A percentile compares a stretch with the other conserved stretches of the same genome.
phyloP scores from a whole-genome alignment of 2,113 vertebrate genomes.

The Dascyllus trimaculatus region DNA sequence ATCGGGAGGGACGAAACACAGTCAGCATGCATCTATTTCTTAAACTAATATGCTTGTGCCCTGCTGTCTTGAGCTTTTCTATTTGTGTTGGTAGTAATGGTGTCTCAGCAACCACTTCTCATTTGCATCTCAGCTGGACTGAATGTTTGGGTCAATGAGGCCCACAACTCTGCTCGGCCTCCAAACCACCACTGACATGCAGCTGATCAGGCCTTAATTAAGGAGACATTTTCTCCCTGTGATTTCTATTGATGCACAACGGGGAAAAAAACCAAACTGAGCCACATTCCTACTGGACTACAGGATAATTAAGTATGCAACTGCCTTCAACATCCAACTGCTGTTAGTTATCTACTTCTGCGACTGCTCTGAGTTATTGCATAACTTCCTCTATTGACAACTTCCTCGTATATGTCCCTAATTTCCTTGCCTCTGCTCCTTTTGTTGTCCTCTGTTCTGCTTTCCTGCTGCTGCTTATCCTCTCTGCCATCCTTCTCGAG shows the following conservation, averaged over 20 bases:
- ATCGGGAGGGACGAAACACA: too few species aligned
- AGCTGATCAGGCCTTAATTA: constrained; percentile 98
- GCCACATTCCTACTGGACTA: constrained; percentile 89
- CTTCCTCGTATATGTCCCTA: background rate
- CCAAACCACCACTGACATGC: constrained; percentile 91
- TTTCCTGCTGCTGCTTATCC: constrained; percentile 29
- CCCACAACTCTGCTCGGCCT: constrained; percentile 61
- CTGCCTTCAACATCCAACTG: constrained; percentile 27
- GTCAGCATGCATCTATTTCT: background rate
- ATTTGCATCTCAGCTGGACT: constrained; percentile 63
- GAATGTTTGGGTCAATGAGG: constrained; percentile 71
- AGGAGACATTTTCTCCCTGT: constrained; percentile 96
- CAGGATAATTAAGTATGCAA: constrained; percentile 84
- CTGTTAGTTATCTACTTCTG: constrained; percentile 43
- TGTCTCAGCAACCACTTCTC: constrained; percentile 52
- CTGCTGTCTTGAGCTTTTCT: constrained; percentile 21
- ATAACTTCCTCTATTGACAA: background rate
- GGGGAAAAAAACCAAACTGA: constrained; percentile 88
- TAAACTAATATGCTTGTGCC: constrained; percentile 1
- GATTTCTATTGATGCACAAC: constrained; percentile 95
- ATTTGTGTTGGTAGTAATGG: constrained; percentile 46
- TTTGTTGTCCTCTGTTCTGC: background rate
- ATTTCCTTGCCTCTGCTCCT: constrained; percentile 5
- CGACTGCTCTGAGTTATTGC: background rate
- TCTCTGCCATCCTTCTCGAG: background rate